Conservation (phyloP, 1,140 invertebrate genomes). For the Drosophila kanapiae region DNA sequence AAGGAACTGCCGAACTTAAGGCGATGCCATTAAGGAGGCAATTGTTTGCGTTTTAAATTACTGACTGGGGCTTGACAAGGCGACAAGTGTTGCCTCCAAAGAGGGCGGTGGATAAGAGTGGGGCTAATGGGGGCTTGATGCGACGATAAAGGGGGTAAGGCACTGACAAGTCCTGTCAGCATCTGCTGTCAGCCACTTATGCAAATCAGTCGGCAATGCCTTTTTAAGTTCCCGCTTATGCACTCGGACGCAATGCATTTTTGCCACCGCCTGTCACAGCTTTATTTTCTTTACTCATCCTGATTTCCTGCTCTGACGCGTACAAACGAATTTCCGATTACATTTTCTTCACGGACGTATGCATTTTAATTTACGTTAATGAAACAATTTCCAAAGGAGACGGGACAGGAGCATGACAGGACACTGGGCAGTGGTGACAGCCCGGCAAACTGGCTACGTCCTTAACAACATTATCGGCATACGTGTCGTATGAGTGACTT, state of each 20-base stretch:
- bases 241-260: slow-evolving; percentile 38
- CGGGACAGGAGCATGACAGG: slow-evolving; percentile 29
- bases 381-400: slow-evolving; percentile 69
- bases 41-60: slow-evolving; percentile 26
- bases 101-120: background rate
- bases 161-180: slow-evolving; percentile 45
- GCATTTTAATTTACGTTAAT: slow-evolving; percentile 81
- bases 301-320: slow-evolving; percentile 47
- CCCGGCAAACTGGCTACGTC: slow-evolving; percentile 45
- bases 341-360: slow-evolving; percentile 69
- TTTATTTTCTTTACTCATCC: slow-evolving; percentile 9
- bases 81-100: slow-evolving; percentile 2
- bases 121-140: slow-evolving; percentile 1
- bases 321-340: slow-evolving; percentile 78
- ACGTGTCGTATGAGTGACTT: slow-evolving; percentile 73
- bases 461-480: slow-evolving; percentile 79
- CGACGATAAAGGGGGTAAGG: background rate
- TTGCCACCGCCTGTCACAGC: background rate
- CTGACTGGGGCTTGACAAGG: slow-evolving; percentile 17
- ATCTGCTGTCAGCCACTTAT: slow-evolving; percentile 70
- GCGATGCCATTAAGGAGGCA: slow-evolving; percentile 14
- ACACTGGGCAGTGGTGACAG: slow-evolving; percentile 34
- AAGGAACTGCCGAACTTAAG: slow-evolving; percentile 9
- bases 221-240: slow-evolving; percentile 76
- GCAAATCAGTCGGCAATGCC: slow-evolving; percentile 75